Conservation (phyloP, 2,888 invertebrate genomes). For the Pseudoips prasinana region DNA sequence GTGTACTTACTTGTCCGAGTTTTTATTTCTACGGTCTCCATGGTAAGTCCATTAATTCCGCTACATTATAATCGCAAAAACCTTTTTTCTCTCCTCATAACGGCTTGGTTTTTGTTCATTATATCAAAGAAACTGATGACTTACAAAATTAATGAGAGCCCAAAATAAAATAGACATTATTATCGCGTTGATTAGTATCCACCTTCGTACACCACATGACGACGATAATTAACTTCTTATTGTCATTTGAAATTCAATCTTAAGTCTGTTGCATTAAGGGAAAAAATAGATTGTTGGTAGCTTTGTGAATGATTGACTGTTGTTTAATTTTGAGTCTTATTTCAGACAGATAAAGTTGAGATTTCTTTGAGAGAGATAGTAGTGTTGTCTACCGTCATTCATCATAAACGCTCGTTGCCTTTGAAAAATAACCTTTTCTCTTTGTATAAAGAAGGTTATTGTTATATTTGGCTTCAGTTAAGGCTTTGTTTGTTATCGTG, state of each 20-base stretch:
- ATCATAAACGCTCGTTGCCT: conserved; percentile 17
- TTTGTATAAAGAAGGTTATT: conserved; percentile 13
- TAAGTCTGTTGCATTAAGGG: no score
- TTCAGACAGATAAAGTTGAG: background rate
- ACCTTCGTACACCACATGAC: conserved; percentile 8
- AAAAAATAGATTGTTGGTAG: no score
- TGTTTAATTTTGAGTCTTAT: conserved; percentile 8
- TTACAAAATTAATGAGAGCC: conserved; percentile 16
- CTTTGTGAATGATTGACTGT: no score
- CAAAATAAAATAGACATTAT: conserved; percentile 12
- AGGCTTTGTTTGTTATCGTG: conserved; percentile 13
- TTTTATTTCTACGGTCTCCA: no score
- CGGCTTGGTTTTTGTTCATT: no score
- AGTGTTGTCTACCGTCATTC: conserved; percentile 11
- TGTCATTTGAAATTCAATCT: background rate
- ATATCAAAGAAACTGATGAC: no score
- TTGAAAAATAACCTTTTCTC: conserved; percentile 20
- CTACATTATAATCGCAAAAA: no score
- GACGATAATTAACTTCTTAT: background rate
- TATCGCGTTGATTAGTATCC: conserved; percentile 15
- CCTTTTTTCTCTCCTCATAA: no score
- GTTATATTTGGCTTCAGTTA: conserved; percentile 11
- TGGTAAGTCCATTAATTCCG: no score
- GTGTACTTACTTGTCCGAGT: no score
- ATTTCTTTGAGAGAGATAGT: background rate